A percentile compares a stretch with the other conserved stretches of the same genome.
These are phyloP conservation scores for Cyprinella venusta DNA, from an alignment of 2,797 vertebrate species.

Conservation along the genomic window DNA sequence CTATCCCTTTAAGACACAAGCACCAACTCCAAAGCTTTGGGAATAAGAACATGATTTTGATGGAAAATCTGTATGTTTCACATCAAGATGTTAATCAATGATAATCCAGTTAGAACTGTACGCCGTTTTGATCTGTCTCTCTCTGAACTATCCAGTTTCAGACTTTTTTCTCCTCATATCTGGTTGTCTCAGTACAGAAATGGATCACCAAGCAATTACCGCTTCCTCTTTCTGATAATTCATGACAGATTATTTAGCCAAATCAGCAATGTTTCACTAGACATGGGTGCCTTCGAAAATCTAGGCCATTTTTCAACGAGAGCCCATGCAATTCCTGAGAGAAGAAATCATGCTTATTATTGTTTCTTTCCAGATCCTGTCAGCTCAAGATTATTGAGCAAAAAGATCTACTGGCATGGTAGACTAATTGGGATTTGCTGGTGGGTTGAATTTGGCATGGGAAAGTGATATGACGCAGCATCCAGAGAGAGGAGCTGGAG, in stretches of 20 bases:
- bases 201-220: constrained; percentile 11
- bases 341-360: constrained; percentile 24
- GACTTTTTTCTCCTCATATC: constrained; percentile 15
- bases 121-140: constrained; percentile 11
- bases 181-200: constrained; percentile 27
- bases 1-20: background rate
- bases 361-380: constrained; percentile 4
- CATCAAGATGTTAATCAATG: constrained; percentile 44
- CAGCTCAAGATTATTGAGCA: constrained; percentile 22
- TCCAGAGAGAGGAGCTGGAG: constrained; percentile 9
- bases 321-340: background rate
- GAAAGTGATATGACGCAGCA: constrained; percentile 5
- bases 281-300: constrained; percentile 35
- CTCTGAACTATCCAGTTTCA: constrained; percentile 18
- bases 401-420: constrained; percentile 27
- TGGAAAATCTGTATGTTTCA: constrained; percentile 5
- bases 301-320: constrained; percentile 17
- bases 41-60: constrained; percentile 5
- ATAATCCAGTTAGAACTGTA: constrained; percentile 25
- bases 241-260: constrained; percentile 23
- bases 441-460: background rate
- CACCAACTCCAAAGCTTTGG: background rate
- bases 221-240: constrained; percentile 41
- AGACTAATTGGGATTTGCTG: constrained; percentile 4
- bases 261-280: constrained; percentile 16